Evolutionary conservation across 2,888 invertebrate species (phyloP).

Genomic region (Aradus depressus): DNA sequence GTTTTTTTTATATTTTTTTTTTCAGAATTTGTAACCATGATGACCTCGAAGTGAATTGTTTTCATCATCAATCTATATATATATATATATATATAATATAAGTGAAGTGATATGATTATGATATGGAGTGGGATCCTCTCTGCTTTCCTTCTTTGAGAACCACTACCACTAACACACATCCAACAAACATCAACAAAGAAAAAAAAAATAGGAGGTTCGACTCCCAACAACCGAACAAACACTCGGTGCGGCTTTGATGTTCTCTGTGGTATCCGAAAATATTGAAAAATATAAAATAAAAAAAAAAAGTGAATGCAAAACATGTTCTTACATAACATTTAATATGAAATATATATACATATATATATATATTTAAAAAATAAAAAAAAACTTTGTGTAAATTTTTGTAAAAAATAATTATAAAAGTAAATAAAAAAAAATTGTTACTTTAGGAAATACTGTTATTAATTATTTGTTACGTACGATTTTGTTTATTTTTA

Average conservation of each 20-base stretch:
- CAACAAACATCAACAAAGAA: too few relatives aligned
- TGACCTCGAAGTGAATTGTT: slow-evolving; percentile 87
- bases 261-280: slow-evolving; percentile 29
- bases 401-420: slow-evolving; percentile 25
- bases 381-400: slow-evolving; percentile 24
- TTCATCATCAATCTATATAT: too few relatives aligned
- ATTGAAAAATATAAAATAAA: too few relatives aligned
- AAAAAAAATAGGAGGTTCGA: too few relatives aligned
- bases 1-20: too few relatives aligned
- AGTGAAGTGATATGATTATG: slow-evolving; percentile 31
- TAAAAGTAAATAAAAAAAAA: slow-evolving; percentile 21
- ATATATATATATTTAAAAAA: too few relatives aligned
- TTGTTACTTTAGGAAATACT: too few relatives aligned
- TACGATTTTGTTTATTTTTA: slow-evolving; percentile 26
- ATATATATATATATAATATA: too few relatives aligned
- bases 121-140: too few relatives aligned
- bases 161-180: too few relatives aligned
- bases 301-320: slow-evolving; percentile 27
- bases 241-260: slow-evolving; percentile 28
- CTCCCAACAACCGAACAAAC: slow-evolving; percentile 26
- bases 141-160: slow-evolving; percentile 32
- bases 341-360: too few relatives aligned
- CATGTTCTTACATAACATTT: slow-evolving; percentile 27
- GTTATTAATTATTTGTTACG: too few relatives aligned
- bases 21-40: slow-evolving; percentile 97